Base-by-base conservation (phyloP, 2,797 vertebrate species). In the Trachurus trachurus region DNA sequence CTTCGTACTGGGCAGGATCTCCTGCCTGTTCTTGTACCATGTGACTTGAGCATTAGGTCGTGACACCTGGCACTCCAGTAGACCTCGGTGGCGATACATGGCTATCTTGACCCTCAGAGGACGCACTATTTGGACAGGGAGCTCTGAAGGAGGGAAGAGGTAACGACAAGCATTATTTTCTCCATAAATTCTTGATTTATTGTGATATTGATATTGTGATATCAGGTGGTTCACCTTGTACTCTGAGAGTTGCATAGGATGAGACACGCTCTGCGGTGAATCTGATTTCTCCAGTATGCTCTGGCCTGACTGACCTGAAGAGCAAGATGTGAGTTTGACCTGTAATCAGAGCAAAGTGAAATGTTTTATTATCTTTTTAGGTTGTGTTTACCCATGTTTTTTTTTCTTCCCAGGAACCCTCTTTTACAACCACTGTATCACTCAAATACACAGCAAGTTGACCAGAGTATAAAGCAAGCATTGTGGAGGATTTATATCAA, bases 31-130 rank as follows among this genome's bases (percentile, higher is more conserved):
- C 80, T 97, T 98, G 90, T 95, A 98, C 98, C 98, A 99, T 19
- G 65, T 94, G 66, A 99, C 98, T 74, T 92, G 82, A 64, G 97
- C 98, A 0, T 93, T 99, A 57, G 96, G 89, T 6, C 97, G 94
- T 1, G 98, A 99, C 66, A 99, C 95, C 81, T 98, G 97, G 93
- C 98, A 99, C 93, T 99, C 98, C 26, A 99, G 94, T 76, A 98
- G 76, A 0, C 96, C 97, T 0, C 96, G 90, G 74, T 98, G 97
- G 69, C 90, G 97, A 87, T 99, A 98, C 83, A 99, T 96, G 21
- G 96, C 98, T 0, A 98, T 97, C 93, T 99, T 99, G 58, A 98
- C 97, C 60, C 96, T 88, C 52, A 99, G 89, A 0, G 96, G 97
- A 58, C 97, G 98, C 44, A 96, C 81, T 42, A 99, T 96, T 86